phyloP scores from a whole-genome alignment of 1,140 invertebrate genomes.

The Olivierus martensii region DNA sequence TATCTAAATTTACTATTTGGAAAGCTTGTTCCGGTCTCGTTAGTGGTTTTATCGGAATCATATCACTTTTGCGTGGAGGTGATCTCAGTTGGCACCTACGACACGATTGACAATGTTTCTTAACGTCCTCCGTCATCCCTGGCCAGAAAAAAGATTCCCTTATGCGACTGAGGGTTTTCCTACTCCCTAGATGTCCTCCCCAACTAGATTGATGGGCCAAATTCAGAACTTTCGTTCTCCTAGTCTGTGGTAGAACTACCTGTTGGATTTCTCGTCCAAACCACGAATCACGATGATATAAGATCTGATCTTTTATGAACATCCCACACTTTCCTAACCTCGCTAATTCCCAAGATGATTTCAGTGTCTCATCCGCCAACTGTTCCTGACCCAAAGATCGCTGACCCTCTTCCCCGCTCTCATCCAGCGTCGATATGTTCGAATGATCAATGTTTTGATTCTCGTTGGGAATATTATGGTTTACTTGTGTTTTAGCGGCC shows the following conservation, averaged over 20 bases:
- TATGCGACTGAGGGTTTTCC: neutral
- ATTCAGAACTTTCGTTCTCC: neutral
- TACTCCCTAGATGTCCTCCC: neutral
- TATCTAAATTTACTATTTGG: neutral
- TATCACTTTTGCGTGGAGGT: too few relatives aligned
- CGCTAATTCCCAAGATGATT: neutral
- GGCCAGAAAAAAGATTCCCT: neutral
- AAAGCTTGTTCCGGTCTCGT: neutral
- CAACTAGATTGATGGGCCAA: neutral
- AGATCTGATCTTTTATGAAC: neutral
- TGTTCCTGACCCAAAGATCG: too few relatives aligned
- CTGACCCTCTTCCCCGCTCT: too few relatives aligned
- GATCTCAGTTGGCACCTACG: neutral
- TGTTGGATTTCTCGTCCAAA: neutral
- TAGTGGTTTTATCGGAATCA: too few relatives aligned
- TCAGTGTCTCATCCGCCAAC: too few relatives aligned
- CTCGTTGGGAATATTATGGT: too few relatives aligned
- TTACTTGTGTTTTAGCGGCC: too few relatives aligned
- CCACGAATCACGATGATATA: neutral
- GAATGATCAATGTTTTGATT: too few relatives aligned
- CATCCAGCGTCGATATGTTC: too few relatives aligned
- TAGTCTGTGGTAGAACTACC: neutral
- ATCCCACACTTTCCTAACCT: neutral
- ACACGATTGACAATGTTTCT: neutral
- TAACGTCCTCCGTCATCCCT: neutral